Percentiles rank a stretch among this genome's conserved stretches.
Conservation (phyloP, 2,888 invertebrate genomes). For the Timema cristinae region DNA sequence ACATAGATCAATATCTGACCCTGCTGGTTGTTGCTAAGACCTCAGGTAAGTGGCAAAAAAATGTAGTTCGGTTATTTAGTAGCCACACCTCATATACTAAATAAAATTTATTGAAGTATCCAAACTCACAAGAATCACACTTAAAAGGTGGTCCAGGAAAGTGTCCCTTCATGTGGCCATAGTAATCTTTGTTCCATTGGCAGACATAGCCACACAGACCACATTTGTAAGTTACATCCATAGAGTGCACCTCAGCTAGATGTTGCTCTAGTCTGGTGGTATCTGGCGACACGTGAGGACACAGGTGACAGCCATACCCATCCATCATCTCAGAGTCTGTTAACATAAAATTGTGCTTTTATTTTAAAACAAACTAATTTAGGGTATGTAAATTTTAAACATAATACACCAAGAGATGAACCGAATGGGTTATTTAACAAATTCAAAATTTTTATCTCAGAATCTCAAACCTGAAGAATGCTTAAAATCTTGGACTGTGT, state of each 20-base stretch:
- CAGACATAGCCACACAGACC: conserved; percentile 59
- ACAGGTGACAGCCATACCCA: conserved; percentile 47
- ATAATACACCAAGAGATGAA: too few species aligned
- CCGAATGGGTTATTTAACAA: too few species aligned
- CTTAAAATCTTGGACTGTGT: too few species aligned
- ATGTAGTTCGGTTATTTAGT: neutral
- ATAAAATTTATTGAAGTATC: neutral
- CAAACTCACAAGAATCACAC: conserved; percentile 55
- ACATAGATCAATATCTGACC: too few species aligned
- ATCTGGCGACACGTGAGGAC: conserved; percentile 50
- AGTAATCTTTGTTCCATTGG: conserved; percentile 58
- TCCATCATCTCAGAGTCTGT: neutral
- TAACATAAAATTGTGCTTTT: too few species aligned
- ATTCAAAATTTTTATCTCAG: too few species aligned
- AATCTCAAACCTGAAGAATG: too few species aligned
- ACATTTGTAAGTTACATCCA: conserved; percentile 57
- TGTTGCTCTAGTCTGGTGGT: conserved; percentile 52
- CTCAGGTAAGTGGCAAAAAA: neutral
- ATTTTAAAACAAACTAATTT: too few species aligned
- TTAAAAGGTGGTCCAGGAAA: conserved; percentile 60
- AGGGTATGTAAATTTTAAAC: too few species aligned
- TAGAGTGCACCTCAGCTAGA: conserved; percentile 52
- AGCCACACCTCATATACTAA: neutral
- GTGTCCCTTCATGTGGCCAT: conserved; percentile 57
- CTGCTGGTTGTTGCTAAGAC: too few species aligned